phyloP scores from a whole-genome alignment of 1,140 invertebrate genomes.

The Drosophila bipectinata region DNA sequence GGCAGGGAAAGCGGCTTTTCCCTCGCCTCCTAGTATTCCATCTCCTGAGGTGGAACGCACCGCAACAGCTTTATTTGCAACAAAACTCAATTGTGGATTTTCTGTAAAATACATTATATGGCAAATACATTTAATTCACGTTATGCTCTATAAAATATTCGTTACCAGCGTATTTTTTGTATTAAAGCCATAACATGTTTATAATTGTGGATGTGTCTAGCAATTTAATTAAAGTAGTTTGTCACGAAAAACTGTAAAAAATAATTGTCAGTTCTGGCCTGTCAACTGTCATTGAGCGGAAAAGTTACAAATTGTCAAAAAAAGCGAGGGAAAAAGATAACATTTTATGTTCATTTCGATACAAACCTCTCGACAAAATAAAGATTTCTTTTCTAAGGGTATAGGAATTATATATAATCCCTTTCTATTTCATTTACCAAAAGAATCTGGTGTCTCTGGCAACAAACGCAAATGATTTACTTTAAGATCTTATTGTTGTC shows the following conservation, averaged over 20 bases:
- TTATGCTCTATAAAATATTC: slow-evolving; percentile 5
- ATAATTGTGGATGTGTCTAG: not conserved
- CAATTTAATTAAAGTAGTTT: not conserved
- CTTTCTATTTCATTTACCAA: not conserved
- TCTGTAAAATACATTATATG: slow-evolving; percentile 40
- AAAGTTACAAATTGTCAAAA: not conserved
- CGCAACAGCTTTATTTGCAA: slow-evolving; percentile 45
- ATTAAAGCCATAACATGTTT: too few relatives aligned
- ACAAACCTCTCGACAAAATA: not conserved
- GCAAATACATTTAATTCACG: slow-evolving; percentile 28
- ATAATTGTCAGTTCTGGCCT: not conserved
- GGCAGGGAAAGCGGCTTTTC: slow-evolving; percentile 38
- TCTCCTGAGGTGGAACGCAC: slow-evolving; percentile 20
- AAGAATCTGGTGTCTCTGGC: not conserved
- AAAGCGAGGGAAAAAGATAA: not conserved
- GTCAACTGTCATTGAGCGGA: not conserved
- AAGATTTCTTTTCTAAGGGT: not conserved
- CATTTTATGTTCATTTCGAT: not conserved
- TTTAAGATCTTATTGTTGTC: not conserved
- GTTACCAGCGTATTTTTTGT: not conserved
- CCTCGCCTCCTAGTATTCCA: not conserved
- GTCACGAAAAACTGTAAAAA: not conserved
- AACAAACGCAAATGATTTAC: not conserved
- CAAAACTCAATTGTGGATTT: slow-evolving; percentile 45
- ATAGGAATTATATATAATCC: not conserved